Evolutionary conservation across 2,888 invertebrate species (phyloP).

Genomic region (Aspidiotus rigidus): DNA sequence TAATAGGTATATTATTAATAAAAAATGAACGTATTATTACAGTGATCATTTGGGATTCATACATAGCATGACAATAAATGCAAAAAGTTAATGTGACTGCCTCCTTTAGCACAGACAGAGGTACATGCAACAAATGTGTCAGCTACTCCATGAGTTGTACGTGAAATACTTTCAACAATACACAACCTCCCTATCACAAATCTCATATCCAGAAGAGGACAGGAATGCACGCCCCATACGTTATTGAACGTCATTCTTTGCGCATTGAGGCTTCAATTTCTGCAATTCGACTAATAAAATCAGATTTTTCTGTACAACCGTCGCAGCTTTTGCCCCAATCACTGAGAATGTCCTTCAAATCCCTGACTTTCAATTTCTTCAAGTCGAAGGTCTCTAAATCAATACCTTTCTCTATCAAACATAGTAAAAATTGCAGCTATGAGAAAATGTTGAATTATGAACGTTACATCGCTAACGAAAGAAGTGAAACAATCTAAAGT

Average conservation of each 20-base stretch:
- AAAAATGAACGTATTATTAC: no score
- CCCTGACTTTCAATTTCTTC: constrained; percentile 94
- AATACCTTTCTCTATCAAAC: constrained; percentile 77
- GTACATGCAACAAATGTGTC: no score
- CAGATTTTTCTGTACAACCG: constrained; percentile 96
- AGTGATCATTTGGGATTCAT: no score
- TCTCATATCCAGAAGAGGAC: background rate
- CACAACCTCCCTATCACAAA: background rate
- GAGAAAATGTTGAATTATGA: no score
- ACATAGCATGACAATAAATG: no score
- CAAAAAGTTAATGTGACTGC: no score
- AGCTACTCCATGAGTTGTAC: background rate
- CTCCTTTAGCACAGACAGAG: no score
- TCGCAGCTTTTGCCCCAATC: constrained; percentile 97
- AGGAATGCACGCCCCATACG: background rate
- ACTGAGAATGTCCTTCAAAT: constrained; percentile 90
- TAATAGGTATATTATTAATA: no score
- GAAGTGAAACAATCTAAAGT: background rate
- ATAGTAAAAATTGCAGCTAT: background rate
- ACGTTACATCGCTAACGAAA: background rate
- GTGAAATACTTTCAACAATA: background rate
- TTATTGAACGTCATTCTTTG: constrained; percentile 45
- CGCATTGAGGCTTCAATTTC: constrained; percentile 82
- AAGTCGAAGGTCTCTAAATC: constrained; percentile 90
- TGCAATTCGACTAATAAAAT: constrained; percentile 94